Evolutionary conservation across 2,797 vertebrate species (phyloP).

Genomic region (Ficedula albicollis): DNA sequence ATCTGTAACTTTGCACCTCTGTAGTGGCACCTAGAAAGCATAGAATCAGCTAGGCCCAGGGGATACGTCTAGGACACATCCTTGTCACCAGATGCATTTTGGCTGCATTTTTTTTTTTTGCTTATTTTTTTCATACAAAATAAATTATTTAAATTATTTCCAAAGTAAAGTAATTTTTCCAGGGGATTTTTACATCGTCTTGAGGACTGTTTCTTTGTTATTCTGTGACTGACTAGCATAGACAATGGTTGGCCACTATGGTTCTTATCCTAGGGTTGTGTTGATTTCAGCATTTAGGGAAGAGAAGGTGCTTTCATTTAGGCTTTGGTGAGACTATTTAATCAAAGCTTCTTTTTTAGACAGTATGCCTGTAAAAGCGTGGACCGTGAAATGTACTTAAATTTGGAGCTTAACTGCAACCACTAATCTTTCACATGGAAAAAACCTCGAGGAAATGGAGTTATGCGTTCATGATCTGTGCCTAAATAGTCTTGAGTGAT

Average conservation of each 20-base stretch:
- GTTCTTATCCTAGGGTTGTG: neutral
- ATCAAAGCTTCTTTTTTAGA: neutral
- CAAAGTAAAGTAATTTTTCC: neutral
- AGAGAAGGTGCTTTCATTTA: neutral
- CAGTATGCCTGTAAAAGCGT: neutral
- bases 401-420: constrained; percentile 9
- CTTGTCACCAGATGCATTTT: neutral
- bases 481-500: constrained; percentile 41
- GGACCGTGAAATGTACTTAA: constrained; percentile 16
- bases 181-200: neutral
- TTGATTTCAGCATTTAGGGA: constrained; percentile 16
- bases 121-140: neutral
- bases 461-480: constrained; percentile 3
- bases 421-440: neutral
- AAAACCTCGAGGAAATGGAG: neutral
- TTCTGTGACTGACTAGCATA: neutral
- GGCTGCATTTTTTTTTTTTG: neutral
- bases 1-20: neutral
- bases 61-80: neutral
- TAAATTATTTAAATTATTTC: constrained; percentile 65
- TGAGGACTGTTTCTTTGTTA: neutral
- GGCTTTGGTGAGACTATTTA: constrained; percentile 1
- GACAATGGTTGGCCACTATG: neutral
- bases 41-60: neutral
- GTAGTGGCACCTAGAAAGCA: neutral